Evolutionary conservation across 2,113 vertebrate genomes (phyloP), one percentile per base, ranked within the genome.

Genomic region (Numida meleagris): DNA sequence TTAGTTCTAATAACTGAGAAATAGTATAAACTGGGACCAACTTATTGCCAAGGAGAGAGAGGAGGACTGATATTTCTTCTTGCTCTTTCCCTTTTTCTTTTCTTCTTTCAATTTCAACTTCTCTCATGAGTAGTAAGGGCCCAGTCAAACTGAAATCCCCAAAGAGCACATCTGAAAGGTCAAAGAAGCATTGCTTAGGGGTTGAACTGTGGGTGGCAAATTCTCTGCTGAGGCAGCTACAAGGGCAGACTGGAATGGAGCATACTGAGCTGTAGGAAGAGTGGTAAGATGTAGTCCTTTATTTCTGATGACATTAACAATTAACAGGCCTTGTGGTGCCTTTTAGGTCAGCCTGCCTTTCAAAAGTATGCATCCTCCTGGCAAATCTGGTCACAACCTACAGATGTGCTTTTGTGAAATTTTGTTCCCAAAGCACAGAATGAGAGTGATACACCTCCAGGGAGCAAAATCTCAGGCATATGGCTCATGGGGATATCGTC

Each of bases 131-230:
- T 50, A 55, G 63, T 61, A 55, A 73, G 25, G 19, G 19, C 73
- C 71, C 36, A 82, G 71, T 73, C 46, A 76, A 66, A 79, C 50
- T 91, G 57, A 86, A 93, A 90, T 82, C 70, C 70, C 74, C 6
- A 4, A 51, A 86, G 46, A 83, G 25, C 11, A 2, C 77, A 59
- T 89, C 77, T 55, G 31, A 96, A 95, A 93, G 72, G 82, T 74
- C 72, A 89, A 71, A 88, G 8, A 38, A 94, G 42, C n/a, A n/a
- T 13, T 80, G 63, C 55, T 89, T 80, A 71, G 50, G 42, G 75
- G 27, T 51, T 82, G 65, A 93, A 36, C 67, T 46, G 53, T 92
- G 92, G 72, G 92, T 93, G 93, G 94, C 83, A 86, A 78, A 90
- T 90, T 85, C 70, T 58, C 62, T 65, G 31, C 9, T 12, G 48